Conservation (phyloP, 2,797 vertebrate genomes). For the Sebastes minor region DNA sequence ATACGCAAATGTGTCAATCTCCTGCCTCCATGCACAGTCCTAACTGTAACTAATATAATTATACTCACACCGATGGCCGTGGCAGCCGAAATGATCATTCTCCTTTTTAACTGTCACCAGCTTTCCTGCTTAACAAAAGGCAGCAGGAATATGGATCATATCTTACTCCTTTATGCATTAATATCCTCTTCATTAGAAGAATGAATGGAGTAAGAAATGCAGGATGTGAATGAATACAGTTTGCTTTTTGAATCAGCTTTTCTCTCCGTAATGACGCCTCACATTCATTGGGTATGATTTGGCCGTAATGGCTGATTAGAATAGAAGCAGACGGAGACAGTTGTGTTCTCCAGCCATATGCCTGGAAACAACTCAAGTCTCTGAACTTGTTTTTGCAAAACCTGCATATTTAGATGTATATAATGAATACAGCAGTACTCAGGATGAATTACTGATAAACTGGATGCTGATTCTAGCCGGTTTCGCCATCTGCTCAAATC, state of each 20-base stretch:
- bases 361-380: not conserved
- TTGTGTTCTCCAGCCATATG: not conserved
- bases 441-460: not conserved
- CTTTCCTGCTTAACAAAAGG: conserved; percentile 45
- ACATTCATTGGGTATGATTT: conserved; percentile 14
- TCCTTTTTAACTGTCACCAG: conserved; percentile 28
- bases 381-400: not conserved
- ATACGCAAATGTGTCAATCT: conserved; percentile 35
- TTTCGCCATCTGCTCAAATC: conserved; percentile 38
- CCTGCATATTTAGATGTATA: not conserved
- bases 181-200: conserved; percentile 47
- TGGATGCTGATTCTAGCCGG: not conserved
- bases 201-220: conserved; percentile 31
- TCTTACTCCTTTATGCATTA: conserved; percentile 42
- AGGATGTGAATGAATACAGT: conserved; percentile 38
- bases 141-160: conserved; percentile 25
- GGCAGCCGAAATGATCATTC: conserved; percentile 11
- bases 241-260: conserved; percentile 32
- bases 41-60: conserved; percentile 26
- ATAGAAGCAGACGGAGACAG: not conserved
- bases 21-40: conserved; percentile 10
- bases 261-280: conserved; percentile 10
- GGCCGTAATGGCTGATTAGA: not conserved
- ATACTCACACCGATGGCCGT: conserved; percentile 2
- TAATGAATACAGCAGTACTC: not conserved